A percentile compares a stretch with the other conserved stretches of the same genome.
These are phyloP conservation scores for Drosophila novamexicana DNA, from an alignment of 1,140 invertebrate genomes.

Conservation along the genomic window DNA sequence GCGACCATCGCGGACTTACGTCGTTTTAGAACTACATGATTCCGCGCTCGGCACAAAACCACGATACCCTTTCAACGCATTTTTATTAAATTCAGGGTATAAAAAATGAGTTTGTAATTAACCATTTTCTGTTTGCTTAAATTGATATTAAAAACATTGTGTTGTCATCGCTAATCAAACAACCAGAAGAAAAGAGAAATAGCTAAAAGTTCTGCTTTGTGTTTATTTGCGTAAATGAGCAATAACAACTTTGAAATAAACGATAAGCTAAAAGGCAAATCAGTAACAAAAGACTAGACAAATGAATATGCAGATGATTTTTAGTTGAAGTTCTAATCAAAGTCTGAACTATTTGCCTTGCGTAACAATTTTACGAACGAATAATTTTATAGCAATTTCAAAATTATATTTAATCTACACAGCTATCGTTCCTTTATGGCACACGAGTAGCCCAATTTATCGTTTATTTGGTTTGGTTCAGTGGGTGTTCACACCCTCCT, in stretches of 20 bases:
- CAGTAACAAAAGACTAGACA: constrained; percentile 6
- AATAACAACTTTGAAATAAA: constrained; percentile 40
- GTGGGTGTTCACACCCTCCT: neutral
- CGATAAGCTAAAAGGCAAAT: constrained; percentile 27
- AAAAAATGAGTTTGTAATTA: neutral
- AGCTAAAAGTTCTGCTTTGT: constrained; percentile 13
- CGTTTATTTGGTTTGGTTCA: constrained; percentile 40
- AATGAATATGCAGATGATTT: neutral
- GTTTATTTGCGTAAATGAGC: constrained; percentile 49
- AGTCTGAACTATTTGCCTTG: constrained; percentile 9
- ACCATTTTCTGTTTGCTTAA: constrained; percentile 41
- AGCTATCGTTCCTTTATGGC: constrained; percentile 15
- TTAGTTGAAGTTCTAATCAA: no score
- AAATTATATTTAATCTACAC: constrained; percentile 32
- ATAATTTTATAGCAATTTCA: constrained; percentile 62
- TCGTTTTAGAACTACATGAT: no score
- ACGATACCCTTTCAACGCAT: no score
- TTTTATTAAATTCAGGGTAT: no score
- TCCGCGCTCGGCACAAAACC: no score
- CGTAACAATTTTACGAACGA: constrained; percentile 50
- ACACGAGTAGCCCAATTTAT: constrained; percentile 9
- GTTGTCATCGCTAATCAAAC: constrained; percentile 17
- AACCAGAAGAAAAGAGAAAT: constrained; percentile 19
- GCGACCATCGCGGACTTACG: no score
- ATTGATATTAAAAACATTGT: constrained; percentile 58